phyloP scores from a whole-genome alignment of 2,113 vertebrate species.

The Aphyosemion australe region DNA sequence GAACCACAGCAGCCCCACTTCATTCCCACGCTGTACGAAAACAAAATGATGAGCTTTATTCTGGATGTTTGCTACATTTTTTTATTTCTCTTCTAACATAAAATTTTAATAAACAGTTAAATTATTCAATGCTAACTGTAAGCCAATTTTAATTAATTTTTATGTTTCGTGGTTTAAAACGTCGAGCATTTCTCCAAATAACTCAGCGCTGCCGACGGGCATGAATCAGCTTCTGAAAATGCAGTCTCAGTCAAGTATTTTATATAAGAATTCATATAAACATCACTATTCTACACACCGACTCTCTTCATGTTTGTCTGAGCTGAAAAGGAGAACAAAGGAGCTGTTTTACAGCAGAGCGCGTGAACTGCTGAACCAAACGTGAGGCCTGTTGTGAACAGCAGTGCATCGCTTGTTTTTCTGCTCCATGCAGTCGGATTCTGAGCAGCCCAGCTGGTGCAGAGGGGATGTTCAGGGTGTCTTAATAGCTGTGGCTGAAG shows the following conservation, averaged over 20 bases:
- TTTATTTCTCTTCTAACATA: background rate
- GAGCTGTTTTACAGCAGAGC: conserved; percentile 10
- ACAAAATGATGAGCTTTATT: background rate
- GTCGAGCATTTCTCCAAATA: background rate
- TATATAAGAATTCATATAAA: background rate
- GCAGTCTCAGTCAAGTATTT: background rate
- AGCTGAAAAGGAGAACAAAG: background rate
- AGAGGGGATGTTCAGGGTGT: conserved; percentile 10
- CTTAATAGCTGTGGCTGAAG: conserved; percentile 14
- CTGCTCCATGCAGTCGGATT: conserved; percentile 3
- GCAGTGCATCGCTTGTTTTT: conserved; percentile 28
- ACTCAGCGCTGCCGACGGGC: background rate
- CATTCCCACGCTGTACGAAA: background rate
- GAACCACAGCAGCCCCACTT: conserved; percentile 12
- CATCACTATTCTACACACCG: background rate
- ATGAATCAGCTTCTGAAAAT: conserved; percentile 4
- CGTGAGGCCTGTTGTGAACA: conserved; percentile 23
- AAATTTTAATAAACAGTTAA: background rate
- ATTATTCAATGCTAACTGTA: background rate
- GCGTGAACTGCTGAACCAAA: conserved; percentile 4
- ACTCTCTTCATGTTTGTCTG: background rate
- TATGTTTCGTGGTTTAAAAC: background rate
- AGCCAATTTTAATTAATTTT: background rate
- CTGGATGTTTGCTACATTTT: background rate
- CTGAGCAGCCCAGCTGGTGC: conserved; percentile 20